phyloP scores from a whole-genome alignment of 2,888 invertebrate genomes.

The Listrodromus nycthemerus region DNA sequence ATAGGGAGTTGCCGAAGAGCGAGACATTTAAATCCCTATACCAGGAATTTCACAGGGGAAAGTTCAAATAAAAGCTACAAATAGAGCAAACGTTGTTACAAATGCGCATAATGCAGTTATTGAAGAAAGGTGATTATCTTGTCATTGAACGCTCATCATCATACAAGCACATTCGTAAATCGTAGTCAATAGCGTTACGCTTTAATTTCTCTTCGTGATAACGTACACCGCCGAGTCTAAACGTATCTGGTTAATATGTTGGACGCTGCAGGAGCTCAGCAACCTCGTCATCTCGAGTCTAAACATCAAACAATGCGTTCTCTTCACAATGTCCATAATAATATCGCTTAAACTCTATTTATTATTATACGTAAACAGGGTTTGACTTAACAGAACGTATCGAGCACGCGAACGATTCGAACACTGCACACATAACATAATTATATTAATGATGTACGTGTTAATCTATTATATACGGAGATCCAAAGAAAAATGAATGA shows the following conservation, averaged over 20 bases:
- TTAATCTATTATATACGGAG: background rate
- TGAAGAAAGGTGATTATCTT: background rate
- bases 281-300: conserved; percentile 31
- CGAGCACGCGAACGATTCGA: conserved; percentile 35
- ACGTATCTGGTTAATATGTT: conserved; percentile 9
- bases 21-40: conserved; percentile 20
- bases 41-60: conserved; percentile 13
- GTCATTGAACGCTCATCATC: background rate
- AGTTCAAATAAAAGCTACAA: conserved; percentile 57
- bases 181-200: background rate
- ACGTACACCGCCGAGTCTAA: background rate
- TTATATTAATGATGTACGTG: background rate
- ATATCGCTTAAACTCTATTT: conserved; percentile 8
- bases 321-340: conserved; percentile 4
- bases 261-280: conserved; percentile 18
- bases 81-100: conserved; percentile 44
- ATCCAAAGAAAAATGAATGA: conserved; percentile 8
- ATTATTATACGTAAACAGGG: background rate
- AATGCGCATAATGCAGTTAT: background rate
- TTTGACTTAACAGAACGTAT: conserved; percentile 49
- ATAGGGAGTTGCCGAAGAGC: conserved; percentile 34
- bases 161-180: conserved; percentile 2
- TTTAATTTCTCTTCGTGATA: conserved; percentile 14
- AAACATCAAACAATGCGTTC: conserved; percentile 36
- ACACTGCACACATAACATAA: conserved; percentile 1